These are phyloP conservation scores for Picus viridis DNA, from an alignment of 2,797 vertebrate genomes.

Conservation along the genomic window DNA sequence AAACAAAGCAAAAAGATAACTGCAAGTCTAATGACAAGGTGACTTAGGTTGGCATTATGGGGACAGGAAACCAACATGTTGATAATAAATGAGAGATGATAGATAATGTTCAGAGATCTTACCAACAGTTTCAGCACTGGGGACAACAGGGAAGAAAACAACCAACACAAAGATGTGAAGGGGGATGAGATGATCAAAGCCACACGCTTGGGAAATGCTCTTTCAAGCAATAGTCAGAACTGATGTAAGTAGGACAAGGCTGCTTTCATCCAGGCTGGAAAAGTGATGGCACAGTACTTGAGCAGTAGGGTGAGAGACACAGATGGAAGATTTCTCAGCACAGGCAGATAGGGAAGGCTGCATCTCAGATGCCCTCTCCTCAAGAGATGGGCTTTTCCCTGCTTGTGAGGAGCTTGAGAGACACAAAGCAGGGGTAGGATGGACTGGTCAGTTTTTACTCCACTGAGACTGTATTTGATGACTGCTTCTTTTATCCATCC, in stretches of 20 bases:
- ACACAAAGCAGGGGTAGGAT: background rate
- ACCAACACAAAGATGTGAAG: background rate
- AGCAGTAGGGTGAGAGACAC: background rate
- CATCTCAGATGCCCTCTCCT: background rate
- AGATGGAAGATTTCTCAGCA: background rate
- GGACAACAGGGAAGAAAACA: background rate
- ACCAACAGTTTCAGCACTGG: background rate
- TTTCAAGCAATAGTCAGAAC: background rate
- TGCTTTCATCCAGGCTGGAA: constrained; percentile 16
- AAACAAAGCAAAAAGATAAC: background rate
- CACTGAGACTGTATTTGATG: background rate
- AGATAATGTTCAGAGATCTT: background rate
- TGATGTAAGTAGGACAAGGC: constrained; percentile 19
- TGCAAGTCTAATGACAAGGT: background rate
- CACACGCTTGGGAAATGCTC: background rate
- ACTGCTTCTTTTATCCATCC: background rate
- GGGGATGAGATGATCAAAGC: constrained; percentile 28
- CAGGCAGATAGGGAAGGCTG: background rate
- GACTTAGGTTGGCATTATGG: background rate
- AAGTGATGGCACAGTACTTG: background rate
- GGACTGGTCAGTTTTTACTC: background rate
- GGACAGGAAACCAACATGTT: background rate
- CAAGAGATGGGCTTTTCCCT: background rate
- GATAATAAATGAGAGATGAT: background rate
- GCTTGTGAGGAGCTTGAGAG: background rate